These are phyloP conservation scores for Acleris laterana DNA, from an alignment of 2,888 invertebrate genomes.

Conservation along the genomic window DNA sequence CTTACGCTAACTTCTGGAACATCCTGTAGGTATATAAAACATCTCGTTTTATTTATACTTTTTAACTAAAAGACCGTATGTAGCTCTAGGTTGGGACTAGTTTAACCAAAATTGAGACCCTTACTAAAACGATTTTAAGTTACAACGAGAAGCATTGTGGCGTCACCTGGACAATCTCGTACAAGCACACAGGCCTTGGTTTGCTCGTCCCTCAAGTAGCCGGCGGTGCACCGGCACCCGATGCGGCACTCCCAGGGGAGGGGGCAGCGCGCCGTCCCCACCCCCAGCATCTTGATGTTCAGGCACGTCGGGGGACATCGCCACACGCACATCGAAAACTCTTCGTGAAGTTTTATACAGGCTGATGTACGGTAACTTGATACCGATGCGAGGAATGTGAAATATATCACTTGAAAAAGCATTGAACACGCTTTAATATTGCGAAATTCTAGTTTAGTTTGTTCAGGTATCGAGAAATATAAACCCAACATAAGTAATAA, in stretches of 20 bases:
- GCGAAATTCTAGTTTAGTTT: too few species aligned
- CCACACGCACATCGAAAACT: constrained; percentile 72
- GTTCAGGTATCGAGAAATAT: too few species aligned
- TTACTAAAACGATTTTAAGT: too few species aligned
- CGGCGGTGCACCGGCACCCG: constrained; percentile 70
- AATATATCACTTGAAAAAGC: background rate
- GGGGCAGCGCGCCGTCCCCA: constrained; percentile 50
- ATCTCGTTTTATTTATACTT: too few species aligned
- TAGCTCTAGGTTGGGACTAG: too few species aligned
- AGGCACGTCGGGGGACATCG: constrained; percentile 74
- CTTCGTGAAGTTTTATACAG: constrained; percentile 61
- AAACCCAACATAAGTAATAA: too few species aligned
- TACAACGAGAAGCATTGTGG: background rate
- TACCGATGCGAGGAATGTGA: constrained; percentile 2
- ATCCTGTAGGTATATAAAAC: too few species aligned
- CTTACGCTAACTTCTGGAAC: too few species aligned
- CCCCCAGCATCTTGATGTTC: constrained; percentile 57
- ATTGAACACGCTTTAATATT: background rate
- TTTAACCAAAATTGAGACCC: too few species aligned
- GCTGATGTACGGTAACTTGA: constrained; percentile 58
- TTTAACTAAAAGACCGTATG: too few species aligned
- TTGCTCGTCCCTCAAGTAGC: constrained; percentile 68
- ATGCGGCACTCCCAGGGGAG: constrained; percentile 70
- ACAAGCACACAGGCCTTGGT: constrained; percentile 65
- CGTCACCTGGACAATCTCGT: constrained; percentile 69